Evolutionary conservation across 2,797 vertebrate genomes (phyloP), one percentile per base, ranked within the genome.

Genomic region (Microctenopoma lineatum): DNA sequence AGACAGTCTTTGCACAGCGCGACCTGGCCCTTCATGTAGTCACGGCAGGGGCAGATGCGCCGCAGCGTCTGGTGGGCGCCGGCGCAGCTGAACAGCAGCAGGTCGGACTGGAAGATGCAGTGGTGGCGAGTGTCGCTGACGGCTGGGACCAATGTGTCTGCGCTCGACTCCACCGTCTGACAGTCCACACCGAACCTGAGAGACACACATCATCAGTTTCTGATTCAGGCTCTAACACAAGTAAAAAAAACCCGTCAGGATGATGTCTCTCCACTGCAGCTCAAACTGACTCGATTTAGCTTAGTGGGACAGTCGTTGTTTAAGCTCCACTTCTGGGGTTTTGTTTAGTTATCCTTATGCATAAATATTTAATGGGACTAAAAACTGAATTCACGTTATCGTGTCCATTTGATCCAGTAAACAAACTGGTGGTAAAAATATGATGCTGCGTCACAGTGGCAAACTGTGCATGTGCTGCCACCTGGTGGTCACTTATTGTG

Each of bases 11-110:
- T 94, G 84, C 98, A 99, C 80, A 99, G 94, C 0, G 98, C 98
- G 87, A 98, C 98, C 92, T 99, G 98, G 86, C 98, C 98, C 89
- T 99, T 99, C 94, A 97, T 96, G 85, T 99, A 99, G 95, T 99
- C 96, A 72, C 98, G 95, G 91, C 98, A 99, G 63, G 98, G 98
- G 90, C 98, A 99, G 93, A 99, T 66, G 84, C 98, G 95, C 58
- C 79, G 92, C 83, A 97, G 93, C 34, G 91, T 90, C 59, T 90
- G 79, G 89, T 99, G 96, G 61, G 96, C 93, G 0, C 98, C 97
- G 0, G 98, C 98, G 26, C 98, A 99, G 94, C 98, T 99, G 95
- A 98, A 99, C 51, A 99, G 91, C 65, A 99, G 89, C 77, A 99
- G 95, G 92, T 99, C 98, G 0, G 95, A 93, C 90, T 99, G 98